Conservation (phyloP, 1,140 invertebrate genomes). For the Archegozetes longisetosus region DNA sequence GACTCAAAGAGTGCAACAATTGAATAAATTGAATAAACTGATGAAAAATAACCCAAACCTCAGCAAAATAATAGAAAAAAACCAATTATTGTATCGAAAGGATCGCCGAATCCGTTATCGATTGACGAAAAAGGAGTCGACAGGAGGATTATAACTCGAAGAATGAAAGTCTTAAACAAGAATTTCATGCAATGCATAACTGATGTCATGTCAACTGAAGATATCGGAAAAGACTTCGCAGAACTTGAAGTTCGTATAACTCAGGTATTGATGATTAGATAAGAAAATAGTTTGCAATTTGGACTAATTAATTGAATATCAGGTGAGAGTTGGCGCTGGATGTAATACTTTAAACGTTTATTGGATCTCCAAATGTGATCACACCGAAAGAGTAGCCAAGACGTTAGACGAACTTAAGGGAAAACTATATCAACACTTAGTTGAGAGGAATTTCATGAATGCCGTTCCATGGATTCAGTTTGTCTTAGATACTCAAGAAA, state of each 20-base stretch:
- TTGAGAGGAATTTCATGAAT: background rate
- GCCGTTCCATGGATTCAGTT: conserved; percentile 6
- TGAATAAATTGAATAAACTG: background rate
- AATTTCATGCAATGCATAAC: background rate
- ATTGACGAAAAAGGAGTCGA: background rate
- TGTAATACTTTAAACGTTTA: background rate
- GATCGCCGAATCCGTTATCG: background rate
- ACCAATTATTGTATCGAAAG: background rate
- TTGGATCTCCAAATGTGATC: conserved; percentile 4
- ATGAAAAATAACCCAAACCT: background rate
- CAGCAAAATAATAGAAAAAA: background rate
- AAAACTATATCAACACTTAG: conserved; percentile 3
- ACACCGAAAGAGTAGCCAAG: background rate
- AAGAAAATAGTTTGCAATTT: background rate
- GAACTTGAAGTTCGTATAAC: conserved; percentile 10
- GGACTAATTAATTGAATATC: background rate
- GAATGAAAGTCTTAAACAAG: conserved; percentile 12
- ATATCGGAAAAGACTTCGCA: background rate
- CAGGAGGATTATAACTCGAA: background rate
- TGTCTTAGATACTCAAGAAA: conserved; percentile 1
- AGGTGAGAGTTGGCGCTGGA: background rate
- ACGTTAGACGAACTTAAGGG: conserved; percentile 6
- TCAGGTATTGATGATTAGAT: background rate
- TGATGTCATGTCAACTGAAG: conserved; percentile 6
- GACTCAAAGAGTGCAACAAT: background rate